Percentiles rank a stretch among this genome's conserved stretches.
Conservation (phyloP, 2,888 invertebrate genomes). For the Charanyca ferruginea region DNA sequence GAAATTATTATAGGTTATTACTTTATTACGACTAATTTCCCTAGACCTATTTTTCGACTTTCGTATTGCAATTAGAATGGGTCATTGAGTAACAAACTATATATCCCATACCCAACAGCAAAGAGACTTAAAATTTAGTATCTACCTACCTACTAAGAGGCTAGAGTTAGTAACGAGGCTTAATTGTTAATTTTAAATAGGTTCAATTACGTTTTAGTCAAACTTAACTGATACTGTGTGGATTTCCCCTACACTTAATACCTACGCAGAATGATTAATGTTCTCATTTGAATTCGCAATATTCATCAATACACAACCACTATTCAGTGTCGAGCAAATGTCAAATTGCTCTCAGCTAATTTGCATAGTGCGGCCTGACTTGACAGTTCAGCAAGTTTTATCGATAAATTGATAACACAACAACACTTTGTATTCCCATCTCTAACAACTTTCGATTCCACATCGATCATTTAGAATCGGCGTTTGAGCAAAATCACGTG, state of each 20-base stretch:
- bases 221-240: background rate
- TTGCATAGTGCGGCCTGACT: conserved; percentile 19
- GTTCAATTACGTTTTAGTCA: background rate
- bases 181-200: background rate
- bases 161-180: background rate
- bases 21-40: no score
- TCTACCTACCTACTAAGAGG: background rate
- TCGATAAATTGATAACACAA: conserved; percentile 37
- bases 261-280: conserved; percentile 20
- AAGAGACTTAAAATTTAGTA: background rate
- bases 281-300: conserved; percentile 31
- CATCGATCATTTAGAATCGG: conserved; percentile 48
- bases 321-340: conserved; percentile 33
- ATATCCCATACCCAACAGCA: background rate
- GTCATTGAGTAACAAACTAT: background rate
- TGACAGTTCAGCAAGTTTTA: conserved; percentile 36
- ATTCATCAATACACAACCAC: conserved; percentile 21
- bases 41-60: no score
- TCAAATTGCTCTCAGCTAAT: conserved; percentile 37
- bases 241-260: background rate
- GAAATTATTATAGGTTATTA: no score
- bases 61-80: background rate
- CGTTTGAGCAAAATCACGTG: conserved; percentile 52
- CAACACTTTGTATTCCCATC: conserved; percentile 39
- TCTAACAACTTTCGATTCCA: conserved; percentile 53